These are phyloP conservation scores for Osmerus eperlanus DNA, from an alignment of 2,113 vertebrate species.

Conservation along the genomic window DNA sequence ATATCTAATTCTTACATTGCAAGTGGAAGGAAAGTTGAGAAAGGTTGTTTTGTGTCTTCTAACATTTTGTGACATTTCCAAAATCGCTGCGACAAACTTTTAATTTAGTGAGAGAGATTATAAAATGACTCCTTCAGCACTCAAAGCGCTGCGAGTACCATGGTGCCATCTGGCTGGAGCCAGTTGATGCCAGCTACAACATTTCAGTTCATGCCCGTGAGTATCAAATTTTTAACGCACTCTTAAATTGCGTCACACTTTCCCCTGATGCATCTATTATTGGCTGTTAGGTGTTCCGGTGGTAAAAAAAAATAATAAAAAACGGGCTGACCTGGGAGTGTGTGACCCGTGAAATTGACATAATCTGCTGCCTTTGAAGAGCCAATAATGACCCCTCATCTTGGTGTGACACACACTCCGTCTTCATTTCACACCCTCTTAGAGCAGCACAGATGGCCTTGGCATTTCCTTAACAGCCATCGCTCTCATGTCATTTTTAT, in stretches of 20 bases:
- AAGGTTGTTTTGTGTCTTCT: slow-evolving; percentile 4
- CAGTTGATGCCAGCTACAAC: slow-evolving; percentile 33
- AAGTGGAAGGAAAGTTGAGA: neutral
- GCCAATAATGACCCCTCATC: slow-evolving; percentile 64
- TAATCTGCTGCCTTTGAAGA: slow-evolving; percentile 63
- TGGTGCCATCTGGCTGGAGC: slow-evolving; percentile 47
- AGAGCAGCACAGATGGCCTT: slow-evolving; percentile 62
- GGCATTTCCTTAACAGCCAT: slow-evolving; percentile 60
- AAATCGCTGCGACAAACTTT: slow-evolving; percentile 23
- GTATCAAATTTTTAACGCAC: slow-evolving; percentile 22
- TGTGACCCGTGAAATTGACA: slow-evolving; percentile 69
- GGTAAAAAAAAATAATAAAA: slow-evolving; percentile 33
- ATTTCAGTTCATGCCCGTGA: slow-evolving; percentile 30
- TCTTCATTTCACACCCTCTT: slow-evolving; percentile 70
- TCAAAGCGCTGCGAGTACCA: slow-evolving; percentile 4
- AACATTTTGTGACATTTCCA: slow-evolving; percentile 17
- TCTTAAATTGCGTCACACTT: slow-evolving; percentile 21
- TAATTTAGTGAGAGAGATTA: slow-evolving; percentile 28
- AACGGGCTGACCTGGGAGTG: slow-evolving; percentile 43
- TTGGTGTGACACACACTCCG: slow-evolving; percentile 55
- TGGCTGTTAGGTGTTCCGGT: slow-evolving; percentile 43
- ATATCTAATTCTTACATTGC: neutral
- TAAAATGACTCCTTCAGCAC: slow-evolving; percentile 9
- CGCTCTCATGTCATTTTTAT: slow-evolving; percentile 34
- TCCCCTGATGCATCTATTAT: slow-evolving; percentile 48